Evolutionary conservation across 2,113 vertebrate genomes (phyloP), one percentile per base, ranked within the genome.

Genomic region (Suncus etruscus): DNA sequence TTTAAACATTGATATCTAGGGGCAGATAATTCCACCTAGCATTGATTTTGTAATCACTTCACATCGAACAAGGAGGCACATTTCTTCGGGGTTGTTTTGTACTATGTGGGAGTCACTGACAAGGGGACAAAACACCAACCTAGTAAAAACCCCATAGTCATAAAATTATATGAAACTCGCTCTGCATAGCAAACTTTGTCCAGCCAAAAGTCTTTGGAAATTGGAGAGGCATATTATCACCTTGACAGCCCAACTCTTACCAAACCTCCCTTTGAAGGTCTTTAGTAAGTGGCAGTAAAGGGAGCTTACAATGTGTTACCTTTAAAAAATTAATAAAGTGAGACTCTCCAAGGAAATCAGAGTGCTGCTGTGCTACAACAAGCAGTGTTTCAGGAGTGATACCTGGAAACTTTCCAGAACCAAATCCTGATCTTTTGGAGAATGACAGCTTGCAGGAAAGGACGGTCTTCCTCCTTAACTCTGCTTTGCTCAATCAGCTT

Each of bases 311-410:
- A 24, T 78, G 3, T 27, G 65, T 81, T 58, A 24, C 24, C 83
- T 86, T 90, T 87, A 94, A 94, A 96, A 95, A 96, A 94, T 89
- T 95, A 97, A 96, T 97, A 84, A 96, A 95, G 65, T 91, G 61
- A 95, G 72, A 96, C 84, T 97, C 95, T 89, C 86, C 73, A 80
- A 90, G 91, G 94, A 96, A 97, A 97, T 93, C 32, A 89, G 51
- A 45, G 1, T 78, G 50, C 63, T 87, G 90, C 82, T 95, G 50
- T 70, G 90, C 83, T 92, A 83, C 95, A 95, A 96, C 94, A 95
- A 96, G 92, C 90, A 95, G 88, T 87, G 95, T 87, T 97, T 96
- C 74, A 92, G 95, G 70, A 96, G 79, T 89, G 83, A 95, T 94
- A 93, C 75, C 90, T 96, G 93, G 94, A 97, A 97, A 94, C 66